Evolutionary conservation across 92 coral and sea anemone species (phyloP), one percentile per base, ranked within the genome.

Genomic region (Pocillopora meandrina): DNA sequence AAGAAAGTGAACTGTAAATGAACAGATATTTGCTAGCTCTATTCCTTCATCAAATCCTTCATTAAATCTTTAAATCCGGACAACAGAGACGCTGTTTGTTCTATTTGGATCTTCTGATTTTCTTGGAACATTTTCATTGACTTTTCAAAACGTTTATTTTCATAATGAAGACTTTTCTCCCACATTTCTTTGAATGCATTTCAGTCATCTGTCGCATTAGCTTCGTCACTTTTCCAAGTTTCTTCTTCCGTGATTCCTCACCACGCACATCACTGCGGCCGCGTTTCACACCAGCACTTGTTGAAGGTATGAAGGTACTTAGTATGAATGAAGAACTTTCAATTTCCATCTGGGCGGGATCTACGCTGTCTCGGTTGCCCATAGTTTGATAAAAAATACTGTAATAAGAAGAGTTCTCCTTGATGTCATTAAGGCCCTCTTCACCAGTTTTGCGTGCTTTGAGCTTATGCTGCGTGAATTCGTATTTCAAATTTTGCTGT

Each of bases 341-440:
- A 55, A 26, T 26, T 26, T 26, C 26, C 89, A 89, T 80, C 57
- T 85, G 85, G 57, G 63, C 74, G 0, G 84, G 78, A 33, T 89
- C 92, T 34, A 80, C 57, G 80, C 83, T 85, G 77, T 85, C 89
- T 5, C 92, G 71, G 71, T 85, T 63, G 70, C 87, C 89, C 89
- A 89, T 86, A 1, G 85, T 79, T 47, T 90, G 69, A 72, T 86
- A 67, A 12, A 86, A 82, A 20, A 72, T 59, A 69, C 78, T 78
- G 63, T 75, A 81, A 70, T 69, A 90, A 13, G 90, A 89, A 63
- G 87, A 90, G 72, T 34, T 62, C 56, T 83, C 89, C 78, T 87
- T 87, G 58, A 90, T 82, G 58, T 75, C 64, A 56, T 77, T 90
- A 17, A 83, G 20, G 56, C 90, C 88, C 56, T 31, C 91, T 84